Evolutionary conservation across 2,113 vertebrate genomes (phyloP).

Genomic region (Xiphophorus hellerii): DNA sequence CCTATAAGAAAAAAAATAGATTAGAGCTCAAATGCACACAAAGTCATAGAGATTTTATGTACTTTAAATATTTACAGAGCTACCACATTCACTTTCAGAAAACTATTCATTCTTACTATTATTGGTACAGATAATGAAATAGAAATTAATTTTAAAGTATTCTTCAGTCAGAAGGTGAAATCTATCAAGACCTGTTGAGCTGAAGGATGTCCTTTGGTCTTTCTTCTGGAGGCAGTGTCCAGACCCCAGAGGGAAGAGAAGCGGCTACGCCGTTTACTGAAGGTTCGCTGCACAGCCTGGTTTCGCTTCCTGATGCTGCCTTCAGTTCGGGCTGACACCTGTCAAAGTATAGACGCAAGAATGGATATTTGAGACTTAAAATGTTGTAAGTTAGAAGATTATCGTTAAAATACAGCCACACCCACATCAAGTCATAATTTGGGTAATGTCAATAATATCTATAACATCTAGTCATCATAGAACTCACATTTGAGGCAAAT

Average conservation of each 20-base stretch:
- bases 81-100: not conserved
- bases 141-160: not conserved
- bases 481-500: no score
- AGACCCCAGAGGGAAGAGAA: constrained; percentile 98
- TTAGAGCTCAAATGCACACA: not conserved
- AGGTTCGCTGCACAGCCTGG: constrained; percentile 89
- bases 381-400: not conserved
- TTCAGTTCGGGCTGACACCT: constrained; percentile 94
- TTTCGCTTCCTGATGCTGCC: constrained; percentile 85
- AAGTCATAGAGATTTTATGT: not conserved
- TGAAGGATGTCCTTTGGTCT: constrained; percentile 88
- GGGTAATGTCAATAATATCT: no score
- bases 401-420: not conserved
- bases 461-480: no score
- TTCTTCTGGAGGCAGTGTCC: constrained; percentile 94
- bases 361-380: not conserved
- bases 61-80: not conserved
- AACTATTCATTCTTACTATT: not conserved
- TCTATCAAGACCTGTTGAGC: constrained; percentile 88
- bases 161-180: not conserved
- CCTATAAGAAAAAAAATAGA: constrained; percentile 75
- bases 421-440: not conserved
- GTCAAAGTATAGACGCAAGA: not conserved
- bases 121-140: not conserved
- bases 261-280: constrained; percentile 92